A percentile compares a stretch with the other conserved stretches of the same genome.
phyloP scores from a whole-genome alignment of 1,140 invertebrate genomes.

The Theocolax elegans region DNA sequence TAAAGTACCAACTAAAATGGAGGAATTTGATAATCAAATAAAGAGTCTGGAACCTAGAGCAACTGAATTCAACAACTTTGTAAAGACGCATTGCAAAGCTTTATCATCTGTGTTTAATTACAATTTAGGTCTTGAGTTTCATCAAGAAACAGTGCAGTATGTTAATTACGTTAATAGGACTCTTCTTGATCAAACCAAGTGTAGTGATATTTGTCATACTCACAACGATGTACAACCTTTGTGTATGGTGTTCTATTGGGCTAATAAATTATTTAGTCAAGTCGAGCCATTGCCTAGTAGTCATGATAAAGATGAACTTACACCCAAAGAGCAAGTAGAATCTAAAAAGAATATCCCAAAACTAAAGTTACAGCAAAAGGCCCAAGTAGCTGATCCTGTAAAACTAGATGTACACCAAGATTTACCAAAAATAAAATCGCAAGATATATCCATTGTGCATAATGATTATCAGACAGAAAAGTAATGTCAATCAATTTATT shows the following conservation, averaged over 20 bases:
- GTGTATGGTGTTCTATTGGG: slow-evolving; percentile 22
- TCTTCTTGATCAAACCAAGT: not conserved
- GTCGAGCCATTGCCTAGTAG: not conserved
- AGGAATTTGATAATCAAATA: slow-evolving; percentile 11
- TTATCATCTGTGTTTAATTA: not conserved
- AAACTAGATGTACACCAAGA: not conserved
- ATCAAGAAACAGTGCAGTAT: not conserved
- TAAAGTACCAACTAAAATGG: not conserved
- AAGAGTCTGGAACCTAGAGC: slow-evolving; percentile 14
- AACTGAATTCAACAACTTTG: not conserved
- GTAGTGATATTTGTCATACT: slow-evolving; percentile 11
- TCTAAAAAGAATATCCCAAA: too few species aligned
- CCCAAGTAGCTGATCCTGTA: too few species aligned
- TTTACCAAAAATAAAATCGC: slow-evolving; percentile 1
- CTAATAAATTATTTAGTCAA: slow-evolving; percentile 1
- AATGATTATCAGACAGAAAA: slow-evolving; percentile 4
- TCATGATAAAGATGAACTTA: not conserved
- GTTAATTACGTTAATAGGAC: slow-evolving; percentile 1
- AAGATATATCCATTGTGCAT: not conserved
- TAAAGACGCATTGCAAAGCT: slow-evolving; percentile 8
- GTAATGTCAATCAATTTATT: not conserved
- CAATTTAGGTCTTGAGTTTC: not conserved
- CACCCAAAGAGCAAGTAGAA: not conserved
- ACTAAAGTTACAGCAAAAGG: too few species aligned
- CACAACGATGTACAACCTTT: slow-evolving; percentile 2